Evolutionary conservation across 1,140 invertebrate genomes (phyloP).

Genomic region (Zaprionus camerounensis): DNA sequence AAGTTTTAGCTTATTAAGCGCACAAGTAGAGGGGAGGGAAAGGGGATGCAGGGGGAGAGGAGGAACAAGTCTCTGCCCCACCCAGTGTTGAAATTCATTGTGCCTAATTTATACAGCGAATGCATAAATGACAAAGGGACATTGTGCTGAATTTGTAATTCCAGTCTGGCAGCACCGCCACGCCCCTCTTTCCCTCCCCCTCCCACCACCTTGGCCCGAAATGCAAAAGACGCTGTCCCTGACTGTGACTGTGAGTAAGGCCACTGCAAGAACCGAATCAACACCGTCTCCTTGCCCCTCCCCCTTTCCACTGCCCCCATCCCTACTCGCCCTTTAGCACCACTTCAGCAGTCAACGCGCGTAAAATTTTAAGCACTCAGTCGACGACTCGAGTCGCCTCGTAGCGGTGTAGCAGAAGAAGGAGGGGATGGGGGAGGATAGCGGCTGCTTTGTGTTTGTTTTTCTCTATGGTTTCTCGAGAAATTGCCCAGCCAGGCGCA

Average conservation of each 20-base stretch:
- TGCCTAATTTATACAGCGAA: constrained; percentile 84
- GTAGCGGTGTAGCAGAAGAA: background rate
- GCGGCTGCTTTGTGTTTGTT: constrained; percentile 10
- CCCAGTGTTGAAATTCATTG: constrained; percentile 76
- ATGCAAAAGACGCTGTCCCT: constrained; percentile 72
- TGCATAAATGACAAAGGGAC: constrained; percentile 82
- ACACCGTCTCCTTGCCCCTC: background rate
- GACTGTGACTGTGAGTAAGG: constrained; percentile 74
- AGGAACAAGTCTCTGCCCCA: background rate
- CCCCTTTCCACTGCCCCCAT: background rate
- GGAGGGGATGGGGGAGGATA: background rate
- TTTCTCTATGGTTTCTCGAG: constrained; percentile 25
- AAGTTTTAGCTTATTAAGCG: constrained; percentile 44
- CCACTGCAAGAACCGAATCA: constrained; percentile 42
- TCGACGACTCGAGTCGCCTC: constrained; percentile 37
- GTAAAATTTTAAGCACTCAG: constrained; percentile 74
- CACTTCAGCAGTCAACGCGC: constrained; percentile 75
- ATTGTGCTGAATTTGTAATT: constrained; percentile 84
- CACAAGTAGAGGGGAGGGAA: background rate
- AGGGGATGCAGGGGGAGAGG: background rate
- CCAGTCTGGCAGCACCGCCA: constrained; percentile 48
- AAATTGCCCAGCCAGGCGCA: constrained; percentile 67
- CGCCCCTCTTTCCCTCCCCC: background rate
- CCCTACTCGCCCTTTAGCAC: background rate
- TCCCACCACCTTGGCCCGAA: constrained; percentile 10